Percentiles rank a stretch among this genome's conserved stretches.
Conservation (phyloP, 2,113 vertebrate species). For the Amblyopsis rosae region DNA sequence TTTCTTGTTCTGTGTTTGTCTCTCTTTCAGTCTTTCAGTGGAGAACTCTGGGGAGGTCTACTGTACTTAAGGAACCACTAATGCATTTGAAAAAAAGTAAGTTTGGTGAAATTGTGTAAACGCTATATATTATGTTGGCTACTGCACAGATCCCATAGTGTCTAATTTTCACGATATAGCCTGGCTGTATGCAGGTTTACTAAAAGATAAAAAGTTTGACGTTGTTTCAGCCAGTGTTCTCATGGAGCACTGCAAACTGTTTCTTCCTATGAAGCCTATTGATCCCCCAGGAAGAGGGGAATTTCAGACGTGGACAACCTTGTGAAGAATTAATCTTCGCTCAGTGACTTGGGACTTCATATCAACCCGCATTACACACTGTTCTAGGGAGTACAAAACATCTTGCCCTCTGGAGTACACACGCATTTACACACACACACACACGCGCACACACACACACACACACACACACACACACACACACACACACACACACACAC, state of each 20-base stretch:
- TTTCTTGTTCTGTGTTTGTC: not conserved
- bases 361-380: slow-evolving; percentile 33
- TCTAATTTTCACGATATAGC: not conserved
- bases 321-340: slow-evolving; percentile 49
- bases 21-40: slow-evolving; percentile 1
- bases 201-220: not conserved
- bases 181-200: slow-evolving; percentile 21
- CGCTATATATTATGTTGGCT: no score
- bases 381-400: slow-evolving; percentile 22
- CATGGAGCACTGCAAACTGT: not conserved
- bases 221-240: not conserved
- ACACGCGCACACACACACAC: not conserved
- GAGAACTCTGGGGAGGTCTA: no score
- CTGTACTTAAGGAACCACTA: no score
- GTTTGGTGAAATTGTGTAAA: no score
- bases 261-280: slow-evolving; percentile 18
- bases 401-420: slow-evolving; percentile 7
- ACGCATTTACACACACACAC: not conserved
- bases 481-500: no score
- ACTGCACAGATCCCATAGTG: no score
- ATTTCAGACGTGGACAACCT: slow-evolving; percentile 39
- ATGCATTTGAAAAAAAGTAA: slow-evolving; percentile 1
- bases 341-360: slow-evolving; percentile 33
- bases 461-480: not conserved
- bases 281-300: slow-evolving; percentile 24